Base-by-base conservation (phyloP, 2,888 invertebrate genomes). In the Lasioglossum malachurum region DNA sequence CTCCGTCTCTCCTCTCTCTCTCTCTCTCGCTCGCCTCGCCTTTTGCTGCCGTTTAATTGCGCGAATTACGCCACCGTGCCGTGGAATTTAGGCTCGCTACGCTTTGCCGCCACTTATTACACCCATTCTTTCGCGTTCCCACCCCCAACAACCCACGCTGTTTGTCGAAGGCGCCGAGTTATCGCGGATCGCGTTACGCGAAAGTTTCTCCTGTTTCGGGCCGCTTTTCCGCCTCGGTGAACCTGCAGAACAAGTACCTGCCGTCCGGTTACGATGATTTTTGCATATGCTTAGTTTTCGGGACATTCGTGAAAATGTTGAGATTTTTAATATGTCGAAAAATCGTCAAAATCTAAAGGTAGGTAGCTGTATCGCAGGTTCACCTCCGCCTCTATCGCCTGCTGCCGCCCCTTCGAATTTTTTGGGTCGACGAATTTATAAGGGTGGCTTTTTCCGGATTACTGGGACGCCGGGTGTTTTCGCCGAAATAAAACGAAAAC, bases 11-110 rank as follows among this genome's bases (percentile, higher is more conserved):
- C 1, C 53, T 23, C 53, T 23, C 8, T 49, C 53, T 49, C 19
- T 49, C 19, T 49, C 49, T 7, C 49, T 49, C 49, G 46, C 0
- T 53, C 53, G 49, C 23, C 49, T 49, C 53, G 10, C 10, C 23
- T 53, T 53, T 53, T 10, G 1, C 23, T 10, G 23, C 23, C 80
- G 78, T 86, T 83, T 87, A 87, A 80, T 87, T 87, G 78, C 80
- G 69, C 87, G 80, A 87, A 83, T 87, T 83, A 80, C 83, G 19
- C 31, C 27, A 49, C 27, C 60, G 60, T 10, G 67, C 19, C 67
- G 35, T 4, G 38, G 27, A 57, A 78, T 76, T 86, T 81, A 35
- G 41, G 67, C 71, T 41, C 49, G 23, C 76, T 27, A 27, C 53
- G 82, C 23, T 67, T 80, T n/a, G n/a, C 57, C 73, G 44, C 57